A percentile compares a stretch with the other conserved stretches of the same genome.
Evolutionary conservation across 2,888 invertebrate genomes (phyloP).

Genomic region (Agrotis ipsilon): DNA sequence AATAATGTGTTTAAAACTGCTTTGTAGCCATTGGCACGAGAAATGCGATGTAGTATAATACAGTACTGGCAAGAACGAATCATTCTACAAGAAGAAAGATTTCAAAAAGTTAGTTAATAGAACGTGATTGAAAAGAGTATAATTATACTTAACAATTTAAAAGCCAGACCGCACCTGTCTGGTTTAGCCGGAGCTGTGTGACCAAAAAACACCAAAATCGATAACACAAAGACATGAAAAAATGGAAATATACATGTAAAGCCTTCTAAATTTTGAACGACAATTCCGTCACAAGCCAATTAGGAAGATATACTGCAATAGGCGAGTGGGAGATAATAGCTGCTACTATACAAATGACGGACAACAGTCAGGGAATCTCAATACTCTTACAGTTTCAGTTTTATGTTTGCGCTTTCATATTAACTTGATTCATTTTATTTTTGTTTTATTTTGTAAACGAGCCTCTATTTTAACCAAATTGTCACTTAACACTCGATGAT

Average conservation of each 20-base stretch:
- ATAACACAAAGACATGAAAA: not conserved
- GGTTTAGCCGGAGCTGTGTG: not conserved
- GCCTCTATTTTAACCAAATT: not conserved
- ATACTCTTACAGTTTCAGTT: too few relatives aligned
- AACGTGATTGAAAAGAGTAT: not conserved
- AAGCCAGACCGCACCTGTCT: not conserved
- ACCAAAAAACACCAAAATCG: too few relatives aligned
- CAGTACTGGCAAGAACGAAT: not conserved
- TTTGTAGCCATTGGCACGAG: too few relatives aligned
- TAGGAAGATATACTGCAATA: constrained; percentile 3
- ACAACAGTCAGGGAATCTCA: not conserved
- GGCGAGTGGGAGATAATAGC: not conserved
- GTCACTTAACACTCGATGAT: too few relatives aligned
- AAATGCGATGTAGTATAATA: too few relatives aligned
- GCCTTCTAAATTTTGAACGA: constrained; percentile 29
- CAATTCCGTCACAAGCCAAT: constrained; percentile 17
- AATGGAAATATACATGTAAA: constrained; percentile 13
- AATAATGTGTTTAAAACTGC: too few relatives aligned
- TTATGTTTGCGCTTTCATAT: not conserved
- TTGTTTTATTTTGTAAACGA: not conserved
- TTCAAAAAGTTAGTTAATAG: too few relatives aligned
- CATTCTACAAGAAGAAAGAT: not conserved
- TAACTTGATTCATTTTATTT: not conserved
- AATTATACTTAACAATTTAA: not conserved
- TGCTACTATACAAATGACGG: constrained; percentile 8